A percentile compares a stretch with the other conserved stretches of the same genome.
phyloP scores from a whole-genome alignment of 1,140 invertebrate species.

The Psilanteris sp. region DNA sequence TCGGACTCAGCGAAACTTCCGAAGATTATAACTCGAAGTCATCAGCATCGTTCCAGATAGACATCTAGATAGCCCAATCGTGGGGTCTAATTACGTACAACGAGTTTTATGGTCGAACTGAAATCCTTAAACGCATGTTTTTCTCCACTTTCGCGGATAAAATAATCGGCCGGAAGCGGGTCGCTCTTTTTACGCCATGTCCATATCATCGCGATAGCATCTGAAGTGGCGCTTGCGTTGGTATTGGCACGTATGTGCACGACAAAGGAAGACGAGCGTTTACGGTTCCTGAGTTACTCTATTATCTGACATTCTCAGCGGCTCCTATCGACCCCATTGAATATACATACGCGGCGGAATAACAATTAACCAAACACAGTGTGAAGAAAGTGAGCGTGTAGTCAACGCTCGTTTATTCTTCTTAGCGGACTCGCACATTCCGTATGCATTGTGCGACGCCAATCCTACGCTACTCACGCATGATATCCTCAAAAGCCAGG shows the following conservation, averaged over 20 bases:
- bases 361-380: constrained; percentile 59
- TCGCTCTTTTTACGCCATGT: constrained; percentile 60
- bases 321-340: constrained; percentile 34
- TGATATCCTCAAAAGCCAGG: constrained; percentile 34
- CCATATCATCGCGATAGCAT: constrained; percentile 53
- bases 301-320: constrained; percentile 54
- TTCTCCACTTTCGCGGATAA: constrained; percentile 48
- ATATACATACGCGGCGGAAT: constrained; percentile 53
- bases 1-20: no score
- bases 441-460: constrained; percentile 39
- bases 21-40: no score
- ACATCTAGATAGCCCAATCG: constrained; percentile 13
- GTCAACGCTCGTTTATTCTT: constrained; percentile 47
- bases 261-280: constrained; percentile 54
- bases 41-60: constrained; percentile 5
- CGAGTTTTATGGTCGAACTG: constrained; percentile 12
- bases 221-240: constrained; percentile 43
- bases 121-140: constrained; percentile 15
- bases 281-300: constrained; percentile 54
- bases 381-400: constrained; percentile 56
- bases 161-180: constrained; percentile 57
- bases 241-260: constrained; percentile 45
- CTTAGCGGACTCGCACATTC: constrained; percentile 32
- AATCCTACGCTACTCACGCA: constrained; percentile 58
- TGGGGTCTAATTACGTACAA: constrained; percentile 15